These are phyloP conservation scores for Clostera curtula DNA, from an alignment of 2,888 invertebrate species.

Conservation along the genomic window DNA sequence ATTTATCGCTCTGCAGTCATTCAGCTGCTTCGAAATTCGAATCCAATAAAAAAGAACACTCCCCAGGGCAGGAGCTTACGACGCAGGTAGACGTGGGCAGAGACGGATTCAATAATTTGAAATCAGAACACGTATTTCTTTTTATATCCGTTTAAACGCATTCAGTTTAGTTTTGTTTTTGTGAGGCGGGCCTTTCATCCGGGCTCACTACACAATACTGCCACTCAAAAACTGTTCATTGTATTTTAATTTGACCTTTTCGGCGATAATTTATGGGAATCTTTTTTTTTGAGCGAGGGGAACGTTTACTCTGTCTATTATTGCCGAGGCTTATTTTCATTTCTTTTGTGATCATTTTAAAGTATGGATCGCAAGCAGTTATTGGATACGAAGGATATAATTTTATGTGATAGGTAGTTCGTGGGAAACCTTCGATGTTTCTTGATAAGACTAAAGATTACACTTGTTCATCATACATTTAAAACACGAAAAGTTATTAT, in stretches of 20 bases:
- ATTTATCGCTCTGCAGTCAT: conserved; percentile 45
- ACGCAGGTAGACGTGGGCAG: conserved; percentile 72
- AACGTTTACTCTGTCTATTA: conserved; percentile 69
- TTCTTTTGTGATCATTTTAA: conserved; percentile 55
- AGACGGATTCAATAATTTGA: conserved; percentile 73
- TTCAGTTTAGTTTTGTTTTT: conserved; percentile 74
- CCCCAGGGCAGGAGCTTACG: conserved; percentile 32
- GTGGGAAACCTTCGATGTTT: conserved; percentile 34
- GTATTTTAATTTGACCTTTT: conserved; percentile 76
- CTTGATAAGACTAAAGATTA: too few relatives aligned
- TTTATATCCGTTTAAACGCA: conserved; percentile 73
- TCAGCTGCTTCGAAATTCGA: conserved; percentile 45
- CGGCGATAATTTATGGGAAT: conserved; percentile 73
- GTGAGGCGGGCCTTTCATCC: conserved; percentile 69
- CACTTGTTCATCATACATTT: too few relatives aligned
- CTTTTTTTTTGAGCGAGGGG: conserved; percentile 52
- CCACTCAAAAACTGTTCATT: conserved; percentile 75
- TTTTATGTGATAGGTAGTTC: conserved; percentile 23
- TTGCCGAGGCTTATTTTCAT: conserved; percentile 57
- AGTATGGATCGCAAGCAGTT: conserved; percentile 35
- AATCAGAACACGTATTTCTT: conserved; percentile 72
- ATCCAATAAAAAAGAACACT: conserved; percentile 50
- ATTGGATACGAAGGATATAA: conserved; percentile 25
- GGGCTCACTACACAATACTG: conserved; percentile 68
- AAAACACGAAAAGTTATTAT: too few relatives aligned